Evolutionary conservation across 1,140 invertebrate genomes (phyloP).

Genomic region (Planococcus citri): DNA sequence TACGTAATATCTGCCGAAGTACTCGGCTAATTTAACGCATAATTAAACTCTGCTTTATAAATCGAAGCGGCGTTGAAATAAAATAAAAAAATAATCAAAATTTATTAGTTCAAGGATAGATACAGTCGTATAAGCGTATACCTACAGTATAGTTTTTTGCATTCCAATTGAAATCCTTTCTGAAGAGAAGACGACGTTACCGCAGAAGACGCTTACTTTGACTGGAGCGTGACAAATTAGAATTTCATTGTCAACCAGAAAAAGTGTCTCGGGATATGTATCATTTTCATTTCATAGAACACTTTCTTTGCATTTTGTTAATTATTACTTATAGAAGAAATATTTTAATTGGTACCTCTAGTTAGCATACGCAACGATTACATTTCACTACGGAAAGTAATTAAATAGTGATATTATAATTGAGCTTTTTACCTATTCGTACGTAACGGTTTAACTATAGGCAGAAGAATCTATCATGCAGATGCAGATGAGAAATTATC

Average conservation of each 20-base stretch:
- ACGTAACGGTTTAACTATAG: background rate
- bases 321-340: background rate
- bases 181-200: background rate
- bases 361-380: background rate
- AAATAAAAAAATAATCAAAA: background rate
- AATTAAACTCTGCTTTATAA: background rate
- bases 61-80: background rate
- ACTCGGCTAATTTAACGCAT: background rate
- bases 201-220: background rate
- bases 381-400: background rate
- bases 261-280: background rate
- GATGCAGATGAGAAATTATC: conserved; percentile 7
- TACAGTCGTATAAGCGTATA: too few species aligned
- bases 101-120: background rate
- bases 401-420: conserved; percentile 8
- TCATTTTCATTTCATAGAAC: background rate
- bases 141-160: too few species aligned
- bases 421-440: background rate
- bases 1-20: background rate
- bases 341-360: background rate
- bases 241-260: conserved; percentile 1
- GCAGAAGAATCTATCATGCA: background rate
- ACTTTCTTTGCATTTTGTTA: background rate
- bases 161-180: background rate
- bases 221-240: background rate